phyloP scores from a whole-genome alignment of 1,140 invertebrate species.

The Drosophila simulans region DNA sequence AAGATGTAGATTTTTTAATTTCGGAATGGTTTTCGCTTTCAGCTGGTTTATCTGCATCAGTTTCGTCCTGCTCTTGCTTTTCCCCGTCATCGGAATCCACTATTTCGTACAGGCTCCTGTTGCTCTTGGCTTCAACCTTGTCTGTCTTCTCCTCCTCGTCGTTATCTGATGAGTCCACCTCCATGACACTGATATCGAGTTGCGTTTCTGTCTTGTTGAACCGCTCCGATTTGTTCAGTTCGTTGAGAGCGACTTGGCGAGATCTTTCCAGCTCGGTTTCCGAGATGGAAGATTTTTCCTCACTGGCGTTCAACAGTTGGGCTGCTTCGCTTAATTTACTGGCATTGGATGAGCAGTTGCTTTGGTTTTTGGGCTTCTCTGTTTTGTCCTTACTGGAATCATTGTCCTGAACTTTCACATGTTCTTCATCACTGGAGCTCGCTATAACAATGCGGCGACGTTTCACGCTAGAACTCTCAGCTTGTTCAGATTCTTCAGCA shows the following conservation, averaged over 20 bases:
- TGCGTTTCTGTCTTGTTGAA: constrained; percentile 51
- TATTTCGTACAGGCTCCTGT: constrained; percentile 16
- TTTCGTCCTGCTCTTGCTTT: not conserved
- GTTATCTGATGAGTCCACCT: constrained; percentile 27
- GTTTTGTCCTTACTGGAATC: not conserved
- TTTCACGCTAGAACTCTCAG: constrained; percentile 5
- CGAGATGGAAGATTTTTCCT: constrained; percentile 4
- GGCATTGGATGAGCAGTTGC: constrained; percentile 29
- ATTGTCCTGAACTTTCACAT: not conserved
- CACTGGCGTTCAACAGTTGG: constrained; percentile 17
- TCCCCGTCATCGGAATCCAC: constrained; percentile 20
- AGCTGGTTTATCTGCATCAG: too few relatives aligned
- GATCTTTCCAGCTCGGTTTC: constrained; percentile 38
- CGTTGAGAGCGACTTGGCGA: constrained; percentile 25
- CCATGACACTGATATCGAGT: constrained; percentile 26
- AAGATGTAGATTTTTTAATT: too few relatives aligned
- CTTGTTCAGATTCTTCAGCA: not conserved
- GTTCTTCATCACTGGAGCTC: constrained; percentile 42
- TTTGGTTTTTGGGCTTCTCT: constrained; percentile 10
- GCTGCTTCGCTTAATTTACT: constrained; percentile 56
- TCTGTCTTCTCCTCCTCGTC: not conserved
- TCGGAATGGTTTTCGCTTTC: too few relatives aligned
- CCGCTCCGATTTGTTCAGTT: constrained; percentile 52
- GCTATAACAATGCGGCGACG: constrained; percentile 51
- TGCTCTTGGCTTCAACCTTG: not conserved